Evolutionary conservation across 92 coral and sea anemone species (phyloP).

Genomic region (Paragorgia papillata): DNA sequence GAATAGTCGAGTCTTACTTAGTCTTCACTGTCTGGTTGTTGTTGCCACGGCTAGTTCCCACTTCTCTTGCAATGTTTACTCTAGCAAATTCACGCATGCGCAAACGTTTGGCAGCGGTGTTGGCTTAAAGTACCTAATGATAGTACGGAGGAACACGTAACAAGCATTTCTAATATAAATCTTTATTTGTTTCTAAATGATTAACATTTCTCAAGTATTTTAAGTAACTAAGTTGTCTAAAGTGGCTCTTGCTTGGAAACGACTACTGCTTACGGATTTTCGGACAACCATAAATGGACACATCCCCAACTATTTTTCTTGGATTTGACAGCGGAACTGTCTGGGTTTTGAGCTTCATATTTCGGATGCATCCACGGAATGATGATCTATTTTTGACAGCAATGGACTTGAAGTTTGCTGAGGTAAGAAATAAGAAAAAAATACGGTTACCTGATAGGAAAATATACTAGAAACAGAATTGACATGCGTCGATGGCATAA

Average conservation of each 20-base stretch:
- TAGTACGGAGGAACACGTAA: too few relatives aligned
- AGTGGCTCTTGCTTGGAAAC: neutral
- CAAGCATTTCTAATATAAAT: too few relatives aligned
- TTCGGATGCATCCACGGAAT: slow-evolving; percentile 68
- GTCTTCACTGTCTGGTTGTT: too few relatives aligned
- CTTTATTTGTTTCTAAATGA: neutral
- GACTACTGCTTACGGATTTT: neutral
- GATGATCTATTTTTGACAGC: slow-evolving; percentile 46
- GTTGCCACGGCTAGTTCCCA: too few relatives aligned
- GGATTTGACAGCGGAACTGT: slow-evolving; percentile 48
- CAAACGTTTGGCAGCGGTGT: too few relatives aligned
- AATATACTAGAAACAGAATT: neutral
- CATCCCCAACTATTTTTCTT: slow-evolving; percentile 41
- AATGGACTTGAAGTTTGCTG: slow-evolving; percentile 35
- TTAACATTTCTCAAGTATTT: neutral
- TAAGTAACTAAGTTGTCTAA: neutral
- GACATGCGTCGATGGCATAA: neutral
- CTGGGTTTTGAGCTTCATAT: slow-evolving; percentile 21
- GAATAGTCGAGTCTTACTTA: too few relatives aligned
- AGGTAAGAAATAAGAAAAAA: neutral
- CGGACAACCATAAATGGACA: slow-evolving; percentile 67
- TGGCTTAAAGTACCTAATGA: too few relatives aligned
- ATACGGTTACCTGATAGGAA: neutral
- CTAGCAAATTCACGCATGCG: too few relatives aligned
- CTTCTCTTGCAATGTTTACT: too few relatives aligned